These are phyloP conservation scores for Spondyliosoma cantharus DNA, from an alignment of 2,797 vertebrate genomes.

Conservation along the genomic window DNA sequence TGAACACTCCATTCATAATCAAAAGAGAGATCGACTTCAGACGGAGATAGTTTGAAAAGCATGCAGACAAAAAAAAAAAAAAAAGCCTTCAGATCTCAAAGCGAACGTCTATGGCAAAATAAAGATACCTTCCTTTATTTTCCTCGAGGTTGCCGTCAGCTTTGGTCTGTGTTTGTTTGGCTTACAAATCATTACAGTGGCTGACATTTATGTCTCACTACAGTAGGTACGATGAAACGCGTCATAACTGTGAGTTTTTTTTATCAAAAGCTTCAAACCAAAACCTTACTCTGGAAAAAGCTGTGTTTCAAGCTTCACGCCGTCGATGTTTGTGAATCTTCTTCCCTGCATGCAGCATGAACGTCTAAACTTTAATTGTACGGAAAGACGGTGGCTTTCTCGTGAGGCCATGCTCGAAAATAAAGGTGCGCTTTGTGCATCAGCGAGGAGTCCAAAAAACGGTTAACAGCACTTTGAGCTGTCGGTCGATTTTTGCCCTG, in stretches of 20 bases:
- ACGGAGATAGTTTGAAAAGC: conserved; percentile 58
- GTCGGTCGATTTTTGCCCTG: conserved; percentile 79
- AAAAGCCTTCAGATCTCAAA: conserved; percentile 60
- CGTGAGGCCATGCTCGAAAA: conserved; percentile 60
- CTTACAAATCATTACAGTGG: conserved; percentile 49
- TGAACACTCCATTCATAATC: conserved; percentile 57
- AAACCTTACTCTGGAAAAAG: conserved; percentile 26
- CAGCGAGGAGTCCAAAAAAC: conserved; percentile 70
- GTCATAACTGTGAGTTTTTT: conserved; percentile 14
- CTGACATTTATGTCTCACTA: conserved; percentile 50
- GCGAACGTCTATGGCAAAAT: conserved; percentile 59
- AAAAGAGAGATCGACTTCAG: conserved; percentile 63
- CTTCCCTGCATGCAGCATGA: conserved; percentile 19
- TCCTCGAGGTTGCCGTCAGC: conserved; percentile 35
- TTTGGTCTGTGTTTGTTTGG: conserved; percentile 60
- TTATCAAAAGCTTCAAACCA: conserved; percentile 29
- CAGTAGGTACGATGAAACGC: conserved; percentile 34
- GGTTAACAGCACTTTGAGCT: conserved; percentile 81
- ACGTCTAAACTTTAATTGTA: conserved; percentile 51
- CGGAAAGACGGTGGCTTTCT: conserved; percentile 55
- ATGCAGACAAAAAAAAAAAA: conserved; percentile 49
- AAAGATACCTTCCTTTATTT: conserved; percentile 54
- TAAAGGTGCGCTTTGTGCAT: conserved; percentile 73
- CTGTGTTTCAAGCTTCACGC: not conserved
- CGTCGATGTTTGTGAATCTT: conserved; percentile 18